Evolutionary conservation across 2,113 vertebrate species (phyloP).

Genomic region (Neoarius graeffei): DNA sequence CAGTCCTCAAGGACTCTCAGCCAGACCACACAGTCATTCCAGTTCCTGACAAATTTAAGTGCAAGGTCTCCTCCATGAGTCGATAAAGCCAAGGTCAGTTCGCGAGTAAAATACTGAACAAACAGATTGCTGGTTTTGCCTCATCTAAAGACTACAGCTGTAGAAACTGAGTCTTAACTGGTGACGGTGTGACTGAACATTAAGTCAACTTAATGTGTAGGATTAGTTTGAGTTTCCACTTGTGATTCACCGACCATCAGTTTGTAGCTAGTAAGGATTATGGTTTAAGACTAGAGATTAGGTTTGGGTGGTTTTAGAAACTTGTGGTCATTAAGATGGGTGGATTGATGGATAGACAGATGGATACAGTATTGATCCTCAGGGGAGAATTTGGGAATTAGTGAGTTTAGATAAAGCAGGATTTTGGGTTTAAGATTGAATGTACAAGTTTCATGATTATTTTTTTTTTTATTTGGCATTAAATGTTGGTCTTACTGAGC

Average conservation of each 20-base stretch:
- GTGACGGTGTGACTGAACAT: not conserved
- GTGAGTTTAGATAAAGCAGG: not conserved
- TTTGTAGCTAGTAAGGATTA: not conserved
- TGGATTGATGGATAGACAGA: not conserved
- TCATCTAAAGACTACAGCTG: not conserved
- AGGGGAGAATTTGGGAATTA: not conserved
- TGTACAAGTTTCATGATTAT: not conserved
- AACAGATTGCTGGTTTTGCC: not conserved
- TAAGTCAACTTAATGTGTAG: not conserved
- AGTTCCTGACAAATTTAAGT: not conserved
- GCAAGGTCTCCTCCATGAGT: not conserved
- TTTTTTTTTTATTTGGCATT: not conserved
- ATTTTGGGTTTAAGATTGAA: not conserved
- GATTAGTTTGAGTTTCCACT: too few relatives aligned
- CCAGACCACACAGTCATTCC: not conserved
- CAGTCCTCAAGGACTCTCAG: not conserved
- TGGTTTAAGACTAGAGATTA: not conserved
- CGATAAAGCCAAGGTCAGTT: not conserved
- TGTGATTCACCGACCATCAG: not conserved
- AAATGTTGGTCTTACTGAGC: not conserved
- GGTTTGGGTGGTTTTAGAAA: not conserved
- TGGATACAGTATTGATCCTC: not conserved
- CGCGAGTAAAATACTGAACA: not conserved
- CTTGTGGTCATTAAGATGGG: not conserved
- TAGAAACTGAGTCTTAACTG: not conserved